These are phyloP conservation scores for Ceratina japonica DNA, from an alignment of 1,140 invertebrate species.

Conservation along the genomic window DNA sequence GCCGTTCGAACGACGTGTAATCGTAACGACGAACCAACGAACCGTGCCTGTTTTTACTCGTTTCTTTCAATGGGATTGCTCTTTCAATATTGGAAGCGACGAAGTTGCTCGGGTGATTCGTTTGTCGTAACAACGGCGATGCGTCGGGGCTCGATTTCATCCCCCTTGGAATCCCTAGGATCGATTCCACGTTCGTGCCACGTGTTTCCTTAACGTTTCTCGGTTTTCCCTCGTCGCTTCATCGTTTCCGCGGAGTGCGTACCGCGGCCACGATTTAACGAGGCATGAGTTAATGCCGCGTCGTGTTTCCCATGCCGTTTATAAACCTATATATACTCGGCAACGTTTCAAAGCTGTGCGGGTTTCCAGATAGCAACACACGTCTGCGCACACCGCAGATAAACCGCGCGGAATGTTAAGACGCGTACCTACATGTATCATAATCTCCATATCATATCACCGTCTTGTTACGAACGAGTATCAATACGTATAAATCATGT, in stretches of 20 bases:
- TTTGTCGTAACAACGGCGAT: background rate
- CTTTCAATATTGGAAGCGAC: background rate
- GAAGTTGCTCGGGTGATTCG: background rate
- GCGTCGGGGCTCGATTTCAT: slow-evolving; percentile 16
- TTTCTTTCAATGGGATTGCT: background rate
- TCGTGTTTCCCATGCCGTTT: slow-evolving; percentile 37
- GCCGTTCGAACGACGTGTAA: slow-evolving; percentile 39
- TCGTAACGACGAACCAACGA: slow-evolving; percentile 38
- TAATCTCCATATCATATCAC: no score
- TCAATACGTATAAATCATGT: no score
- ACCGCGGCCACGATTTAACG: slow-evolving; percentile 52
- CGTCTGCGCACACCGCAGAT: background rate
- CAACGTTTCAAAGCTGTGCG: no score
- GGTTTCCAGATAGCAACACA: no score
- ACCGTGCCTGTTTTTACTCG: slow-evolving; percentile 16
- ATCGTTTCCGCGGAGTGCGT: slow-evolving; percentile 8
- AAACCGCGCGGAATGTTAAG: no score
- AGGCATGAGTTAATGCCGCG: slow-evolving; percentile 60
- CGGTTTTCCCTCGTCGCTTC: background rate
- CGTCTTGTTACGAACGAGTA: no score
- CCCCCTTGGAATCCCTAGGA: slow-evolving; percentile 20
- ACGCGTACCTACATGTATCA: no score
- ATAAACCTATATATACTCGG: slow-evolving; percentile 34
- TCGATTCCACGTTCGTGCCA: slow-evolving; percentile 15
- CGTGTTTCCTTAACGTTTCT: slow-evolving; percentile 21